Base-by-base conservation (phyloP, 2,797 vertebrate genomes). In the Phrynocephalus forsythii region DNA sequence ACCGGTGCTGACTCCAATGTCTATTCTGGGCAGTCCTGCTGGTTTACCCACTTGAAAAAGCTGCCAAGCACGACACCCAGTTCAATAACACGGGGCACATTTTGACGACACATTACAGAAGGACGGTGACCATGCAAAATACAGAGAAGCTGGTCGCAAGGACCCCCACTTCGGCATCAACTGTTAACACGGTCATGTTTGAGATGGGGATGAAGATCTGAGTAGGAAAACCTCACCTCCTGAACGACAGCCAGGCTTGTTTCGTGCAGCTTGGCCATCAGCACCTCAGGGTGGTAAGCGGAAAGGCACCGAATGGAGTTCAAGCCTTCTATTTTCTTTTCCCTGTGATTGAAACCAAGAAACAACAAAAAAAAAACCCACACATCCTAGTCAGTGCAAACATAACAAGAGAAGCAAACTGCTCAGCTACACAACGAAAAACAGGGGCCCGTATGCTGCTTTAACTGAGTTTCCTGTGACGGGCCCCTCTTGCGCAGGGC, bases 301-400 rank as follows among this genome's bases (percentile, higher is more conserved):
- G 97, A 97, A 95, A 99, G 96, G 89, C 97, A 96, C 90, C 98
- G 97, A 73, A 99, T 79, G 67, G 96, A 95, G 83, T 94, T 98
- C 92, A 99, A 92, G 52, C 99, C 99, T 91, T 98, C 97, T 0
- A 99, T 99, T 95, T 99, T 99, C 97, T 98, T 99, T 96, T 99
- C 98, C 98, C 98, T 99, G 80, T 0, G 90, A 92, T 73, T 77
- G 11, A 52, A 30, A 87, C 22, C 82, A 91, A 89, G 15, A 52
- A 30, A 87, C 28, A 84, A 28, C 30, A 56, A 22, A 48, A 24
- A 79, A 7, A 13, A 44, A 2, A 5, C 33, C 33, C 33, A 44
- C n/a, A 15, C n/a, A 68, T 24, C 11, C 5, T n/a, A 33, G 38
- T 75, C 18, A 20, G 9, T 8, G 0, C 20, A 50, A 24, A 50